Evolutionary conservation across 2,113 vertebrate species (phyloP).

Genomic region (Cromileptes altivelis): DNA sequence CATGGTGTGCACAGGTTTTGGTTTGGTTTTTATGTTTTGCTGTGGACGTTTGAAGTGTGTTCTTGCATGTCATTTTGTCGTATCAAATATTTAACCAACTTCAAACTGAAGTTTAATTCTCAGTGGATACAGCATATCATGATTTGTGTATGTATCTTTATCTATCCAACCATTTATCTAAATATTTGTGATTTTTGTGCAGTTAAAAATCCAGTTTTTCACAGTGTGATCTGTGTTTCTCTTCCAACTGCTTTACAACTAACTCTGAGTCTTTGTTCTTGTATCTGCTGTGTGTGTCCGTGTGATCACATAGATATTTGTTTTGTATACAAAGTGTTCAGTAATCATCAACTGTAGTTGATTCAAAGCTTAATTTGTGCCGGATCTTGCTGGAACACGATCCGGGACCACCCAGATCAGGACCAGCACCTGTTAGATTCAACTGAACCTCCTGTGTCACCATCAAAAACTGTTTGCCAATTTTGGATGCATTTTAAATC

Average conservation of each 20-base stretch:
- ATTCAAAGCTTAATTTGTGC: no score
- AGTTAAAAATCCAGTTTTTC: not conserved
- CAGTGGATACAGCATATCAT: not conserved
- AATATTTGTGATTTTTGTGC: not conserved
- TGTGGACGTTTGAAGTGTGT: slow-evolving; percentile 23
- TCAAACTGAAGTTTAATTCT: not conserved
- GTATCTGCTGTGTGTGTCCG: slow-evolving; percentile 4
- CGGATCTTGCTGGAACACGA: no score
- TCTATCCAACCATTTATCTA: not conserved
- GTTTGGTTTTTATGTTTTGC: slow-evolving; percentile 18
- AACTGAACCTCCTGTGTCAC: no score
- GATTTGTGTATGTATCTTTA: not conserved
- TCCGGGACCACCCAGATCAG: no score
- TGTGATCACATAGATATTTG: not conserved
- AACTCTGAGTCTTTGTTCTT: not conserved
- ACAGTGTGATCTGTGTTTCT: not conserved
- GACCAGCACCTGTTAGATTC: no score
- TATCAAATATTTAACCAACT: not conserved
- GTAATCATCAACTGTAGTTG: not conserved
- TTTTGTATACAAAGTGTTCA: not conserved
- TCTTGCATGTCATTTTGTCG: not conserved
- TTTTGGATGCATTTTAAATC: no score
- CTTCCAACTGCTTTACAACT: not conserved
- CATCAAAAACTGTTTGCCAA: no score
- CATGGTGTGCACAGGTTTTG: slow-evolving; percentile 16